Evolutionary conservation across 2,113 vertebrate species (phyloP), one percentile per base, ranked within the genome.

Genomic region (Coptodon rendalli): DNA sequence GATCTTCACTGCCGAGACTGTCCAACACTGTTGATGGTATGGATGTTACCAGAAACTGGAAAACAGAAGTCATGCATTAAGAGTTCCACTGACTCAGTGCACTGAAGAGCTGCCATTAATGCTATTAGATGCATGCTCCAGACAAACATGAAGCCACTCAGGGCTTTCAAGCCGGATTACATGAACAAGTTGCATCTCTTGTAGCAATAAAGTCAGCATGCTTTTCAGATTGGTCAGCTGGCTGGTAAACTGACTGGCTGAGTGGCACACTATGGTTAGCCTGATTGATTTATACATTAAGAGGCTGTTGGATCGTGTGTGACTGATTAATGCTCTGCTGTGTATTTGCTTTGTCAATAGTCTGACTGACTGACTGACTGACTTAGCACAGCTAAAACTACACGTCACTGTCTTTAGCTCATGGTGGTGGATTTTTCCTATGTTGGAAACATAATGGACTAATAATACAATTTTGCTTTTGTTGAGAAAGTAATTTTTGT

Each of bases 41-140:
- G 57, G 19, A 14, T 80, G 50, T 81, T 83, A 82, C 86, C 16
- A 88, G 88, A 94, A 92, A 63, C 78, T 36, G 53, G 19, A 53
- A 63, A 87, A 87, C 81, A 71, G 31, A 57, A 40, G 48, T 19
- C 12, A 4, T 57, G 59, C 81, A 86, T 88, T 88, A 89, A 52
- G 45, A 57, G 54, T 68, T 66, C 57, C 73, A 50, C 36, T 86
- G 45, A 73, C 79, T 34, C 38, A 61, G 22, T 45, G 34, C 31
- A 17, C 13, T n/a, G 45, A 59, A 29, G 36, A 81, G 84, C 43
- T 29, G 2, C 85, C 88, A 84, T 91, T 88, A 92, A 50, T 29
- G 85, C 89, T 85, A 53, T 85, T 80, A 86, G 89, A 81, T 2
- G 5, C 48, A 68, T 0, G 73, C 82, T 79, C 12, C 66, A 61